phyloP scores from a whole-genome alignment of 2,113 vertebrate genomes.

The Rousettus leschenaultii region DNA sequence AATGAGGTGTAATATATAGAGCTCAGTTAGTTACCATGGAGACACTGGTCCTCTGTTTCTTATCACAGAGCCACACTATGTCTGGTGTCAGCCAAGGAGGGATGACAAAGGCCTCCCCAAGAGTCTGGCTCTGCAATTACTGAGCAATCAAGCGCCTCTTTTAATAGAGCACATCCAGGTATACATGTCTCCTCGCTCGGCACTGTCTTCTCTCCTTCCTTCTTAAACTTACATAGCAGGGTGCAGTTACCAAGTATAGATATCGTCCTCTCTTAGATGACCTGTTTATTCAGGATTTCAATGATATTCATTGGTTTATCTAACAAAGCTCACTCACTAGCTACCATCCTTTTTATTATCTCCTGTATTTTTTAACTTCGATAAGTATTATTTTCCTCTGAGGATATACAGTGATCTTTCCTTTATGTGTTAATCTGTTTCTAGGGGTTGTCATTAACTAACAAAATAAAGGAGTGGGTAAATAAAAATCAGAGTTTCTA shows the following conservation, averaged over 20 bases:
- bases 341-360: conserved; percentile 6
- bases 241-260: not conserved
- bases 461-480: not conserved
- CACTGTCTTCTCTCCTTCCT: conserved; percentile 22
- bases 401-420: not conserved
- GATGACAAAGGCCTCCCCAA: conserved; percentile 76
- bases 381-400: conserved; percentile 15
- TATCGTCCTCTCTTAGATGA: conserved; percentile 21
- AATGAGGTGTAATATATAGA: conserved; percentile 92
- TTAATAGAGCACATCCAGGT: conserved; percentile 68
- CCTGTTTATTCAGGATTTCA: conserved; percentile 40
- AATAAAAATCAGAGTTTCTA: conserved; percentile 23
- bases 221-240: conserved; percentile 43
- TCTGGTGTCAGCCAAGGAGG: conserved; percentile 87
- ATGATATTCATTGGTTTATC: conserved; percentile 25
- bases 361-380: not conserved
- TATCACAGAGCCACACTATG: conserved; percentile 85
- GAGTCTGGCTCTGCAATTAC: conserved; percentile 71
- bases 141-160: conserved; percentile 66
- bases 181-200: not conserved
- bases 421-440: conserved; percentile 14
- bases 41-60: conserved; percentile 89
- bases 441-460: conserved; percentile 47
- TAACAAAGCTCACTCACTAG: conserved; percentile 1
- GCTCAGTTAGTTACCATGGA: conserved; percentile 90